Base-by-base conservation (phyloP, 1,140 invertebrate species). In the Zelostemma sp. region DNA sequence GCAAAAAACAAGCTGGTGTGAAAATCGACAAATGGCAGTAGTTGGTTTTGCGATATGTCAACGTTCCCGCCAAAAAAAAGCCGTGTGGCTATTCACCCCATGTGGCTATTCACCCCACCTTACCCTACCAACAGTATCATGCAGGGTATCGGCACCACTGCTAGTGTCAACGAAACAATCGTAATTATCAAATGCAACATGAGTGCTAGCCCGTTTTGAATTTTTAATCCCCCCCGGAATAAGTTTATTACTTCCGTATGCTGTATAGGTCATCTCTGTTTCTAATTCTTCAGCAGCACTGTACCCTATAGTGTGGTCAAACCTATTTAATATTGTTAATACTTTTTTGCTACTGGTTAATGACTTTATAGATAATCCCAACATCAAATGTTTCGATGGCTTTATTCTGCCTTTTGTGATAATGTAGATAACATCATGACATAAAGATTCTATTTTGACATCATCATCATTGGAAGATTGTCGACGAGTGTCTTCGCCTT, bases 51-150 rank as follows among this genome's bases (percentile, higher is more conserved):
- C n/a, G n/a, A n/a, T n/a, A n/a, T n/a, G n/a, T n/a, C n/a, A n/a
- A n/a, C n/a, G n/a, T n/a, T n/a, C n/a, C n/a, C n/a, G n/a, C n/a
- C n/a, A n/a, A n/a, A n/a, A n/a, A n/a, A n/a, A n/a, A n/a, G n/a
- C n/a, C n/a, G n/a, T n/a, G n/a, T n/a, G n/a, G n/a, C n/a, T n/a
- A n/a, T n/a, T n/a, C n/a, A n/a, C n/a, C n/a, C n/a, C n/a, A n/a
- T n/a, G n/a, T n/a, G n/a, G n/a, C n/a, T n/a, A n/a, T n/a, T n/a
- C n/a, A n/a, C n/a, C n/a, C n/a, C n/a, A n/a, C n/a, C n/a, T n/a
- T n/a, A n/a, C n/a, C n/a, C n/a, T 75, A 6, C 72, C 76, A 8
- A 78, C 74, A 16, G 75, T 80, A 48, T 81, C 79, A 61, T 80
- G 75, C 14, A 80, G 40, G 9, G 76, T 76, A 31, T 65, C 69